Evolutionary conservation across 2,888 invertebrate genomes (phyloP).

Genomic region (Aspidiotus destructor): DNA sequence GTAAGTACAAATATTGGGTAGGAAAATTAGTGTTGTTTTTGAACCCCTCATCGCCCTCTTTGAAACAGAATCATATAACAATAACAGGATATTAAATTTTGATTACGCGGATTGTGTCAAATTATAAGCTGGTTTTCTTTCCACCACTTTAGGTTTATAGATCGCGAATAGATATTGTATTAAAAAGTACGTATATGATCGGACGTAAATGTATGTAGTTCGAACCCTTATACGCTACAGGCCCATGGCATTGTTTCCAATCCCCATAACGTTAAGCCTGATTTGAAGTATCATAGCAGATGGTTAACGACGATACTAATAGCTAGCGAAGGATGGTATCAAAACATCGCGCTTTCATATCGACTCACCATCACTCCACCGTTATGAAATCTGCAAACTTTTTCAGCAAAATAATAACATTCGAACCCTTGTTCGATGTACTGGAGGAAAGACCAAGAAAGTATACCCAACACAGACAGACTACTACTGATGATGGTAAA

Average conservation of each 20-base stretch:
- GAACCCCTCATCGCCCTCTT: too few relatives aligned
- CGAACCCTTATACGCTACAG: neutral
- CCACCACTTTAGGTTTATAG: slow-evolving; percentile 28
- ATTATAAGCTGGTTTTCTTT: slow-evolving; percentile 29
- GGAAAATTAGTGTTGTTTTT: too few relatives aligned
- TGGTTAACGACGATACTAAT: slow-evolving; percentile 20
- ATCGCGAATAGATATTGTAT: slow-evolving; percentile 11
- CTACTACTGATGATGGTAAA: too few relatives aligned
- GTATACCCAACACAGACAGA: too few relatives aligned
- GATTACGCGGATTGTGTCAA: slow-evolving; percentile 27
- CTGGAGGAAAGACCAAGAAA: too few relatives aligned
- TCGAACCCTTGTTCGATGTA: too few relatives aligned
- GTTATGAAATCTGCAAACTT: too few relatives aligned
- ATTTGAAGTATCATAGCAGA: slow-evolving; percentile 15
- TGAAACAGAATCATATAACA: slow-evolving; percentile 15
- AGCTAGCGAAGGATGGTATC: neutral
- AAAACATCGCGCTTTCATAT: slow-evolving; percentile 2
- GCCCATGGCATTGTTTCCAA: neutral
- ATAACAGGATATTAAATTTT: slow-evolving; percentile 28
- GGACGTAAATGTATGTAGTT: neutral
- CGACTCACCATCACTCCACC: neutral
- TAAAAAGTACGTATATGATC: neutral
- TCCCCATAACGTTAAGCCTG: slow-evolving; percentile 8
- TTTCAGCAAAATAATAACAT: too few relatives aligned
- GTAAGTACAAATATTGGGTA: too few relatives aligned